These are phyloP conservation scores for Maniola jurtina DNA, from an alignment of 1,140 invertebrate species.

Conservation along the genomic window DNA sequence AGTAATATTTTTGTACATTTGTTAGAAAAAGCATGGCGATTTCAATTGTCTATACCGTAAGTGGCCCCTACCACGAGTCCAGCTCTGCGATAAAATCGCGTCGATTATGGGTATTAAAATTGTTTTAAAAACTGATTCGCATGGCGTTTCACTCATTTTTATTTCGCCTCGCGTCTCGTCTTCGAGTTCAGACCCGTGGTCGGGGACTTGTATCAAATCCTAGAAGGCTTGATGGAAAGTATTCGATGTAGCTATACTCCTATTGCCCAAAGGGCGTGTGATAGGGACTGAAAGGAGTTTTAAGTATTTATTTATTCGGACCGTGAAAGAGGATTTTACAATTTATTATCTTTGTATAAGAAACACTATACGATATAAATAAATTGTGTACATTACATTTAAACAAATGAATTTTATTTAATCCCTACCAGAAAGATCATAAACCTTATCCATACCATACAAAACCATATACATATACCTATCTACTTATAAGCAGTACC, in stretches of 20 bases:
- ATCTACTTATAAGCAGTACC: too few relatives aligned
- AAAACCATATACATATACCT: too few relatives aligned
- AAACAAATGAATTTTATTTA: constrained; percentile 60
- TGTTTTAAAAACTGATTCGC: constrained; percentile 26
- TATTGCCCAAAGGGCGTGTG: constrained; percentile 67
- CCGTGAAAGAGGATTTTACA: constrained; percentile 76
- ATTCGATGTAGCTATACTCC: constrained; percentile 61
- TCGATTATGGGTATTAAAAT: constrained; percentile 25
- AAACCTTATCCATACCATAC: too few relatives aligned
- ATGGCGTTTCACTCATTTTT: constrained; percentile 36
- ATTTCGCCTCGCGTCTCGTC: constrained; percentile 29
- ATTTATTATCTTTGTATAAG: constrained; percentile 79
- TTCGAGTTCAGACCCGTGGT: constrained; percentile 37
- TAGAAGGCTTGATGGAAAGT: constrained; percentile 60
- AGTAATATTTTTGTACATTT: constrained; percentile 75
- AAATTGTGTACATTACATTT: constrained; percentile 78
- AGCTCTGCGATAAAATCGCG: constrained; percentile 38
- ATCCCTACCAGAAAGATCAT: not conserved
- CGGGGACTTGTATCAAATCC: constrained; percentile 41
- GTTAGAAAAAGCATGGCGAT: constrained; percentile 54
- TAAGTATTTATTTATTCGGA: constrained; percentile 78
- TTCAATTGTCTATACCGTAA: constrained; percentile 43
- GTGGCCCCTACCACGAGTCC: constrained; percentile 39
- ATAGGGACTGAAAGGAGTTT: constrained; percentile 66
- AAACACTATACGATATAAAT: constrained; percentile 76